These are phyloP conservation scores for Cyrtonyx montezumae DNA, from an alignment of 2,113 vertebrate genomes.

Conservation along the genomic window DNA sequence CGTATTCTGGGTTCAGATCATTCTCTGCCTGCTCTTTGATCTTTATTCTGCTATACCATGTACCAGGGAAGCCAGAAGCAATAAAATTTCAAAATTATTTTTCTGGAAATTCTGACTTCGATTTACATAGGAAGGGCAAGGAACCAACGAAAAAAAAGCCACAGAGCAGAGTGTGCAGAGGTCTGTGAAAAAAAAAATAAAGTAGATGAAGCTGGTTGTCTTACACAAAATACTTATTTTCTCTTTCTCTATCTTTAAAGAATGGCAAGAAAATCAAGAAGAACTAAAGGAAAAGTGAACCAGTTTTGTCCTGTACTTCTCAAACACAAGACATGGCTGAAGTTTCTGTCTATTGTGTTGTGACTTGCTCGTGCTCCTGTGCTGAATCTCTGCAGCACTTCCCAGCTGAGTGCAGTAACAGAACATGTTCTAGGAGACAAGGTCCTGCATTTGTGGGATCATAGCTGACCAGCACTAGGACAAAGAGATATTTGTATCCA, in stretches of 20 bases:
- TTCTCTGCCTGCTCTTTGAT: neutral
- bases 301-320: neutral
- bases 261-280: neutral
- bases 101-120: constrained; percentile 37
- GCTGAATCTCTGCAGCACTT: neutral
- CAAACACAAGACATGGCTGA: neutral
- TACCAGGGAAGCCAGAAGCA: constrained; percentile 33
- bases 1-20: neutral
- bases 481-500: rapidly evolving
- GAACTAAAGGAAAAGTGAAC: neutral
- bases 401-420: neutral
- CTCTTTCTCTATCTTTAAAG: neutral
- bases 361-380: neutral
- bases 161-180: neutral
- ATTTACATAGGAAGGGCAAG: neutral
- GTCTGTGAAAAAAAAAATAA: neutral
- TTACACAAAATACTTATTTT: neutral
- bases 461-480: neutral
- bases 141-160: constrained; percentile 20
- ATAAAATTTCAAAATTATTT: constrained; percentile 36
- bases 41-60: neutral
- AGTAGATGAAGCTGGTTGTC: neutral
- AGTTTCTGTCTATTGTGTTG: neutral
- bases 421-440: neutral
- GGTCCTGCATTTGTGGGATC: neutral